Conservation (phyloP, 2,888 invertebrate genomes). For the Polydrusus tereticollis region DNA sequence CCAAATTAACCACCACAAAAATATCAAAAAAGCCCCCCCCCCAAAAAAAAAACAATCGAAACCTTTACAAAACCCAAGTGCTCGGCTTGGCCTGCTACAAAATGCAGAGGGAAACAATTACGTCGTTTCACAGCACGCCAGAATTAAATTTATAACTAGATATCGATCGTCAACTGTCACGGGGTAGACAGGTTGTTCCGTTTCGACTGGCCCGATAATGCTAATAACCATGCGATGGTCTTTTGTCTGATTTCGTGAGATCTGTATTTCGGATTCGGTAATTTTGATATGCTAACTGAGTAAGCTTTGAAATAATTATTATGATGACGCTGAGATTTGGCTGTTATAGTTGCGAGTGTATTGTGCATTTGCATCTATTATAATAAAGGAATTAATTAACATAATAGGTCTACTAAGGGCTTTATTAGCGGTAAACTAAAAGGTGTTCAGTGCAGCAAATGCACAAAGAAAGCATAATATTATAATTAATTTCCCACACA, state of each 20-base stretch:
- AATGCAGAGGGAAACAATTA: conserved; percentile 42
- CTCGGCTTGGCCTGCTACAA: conserved; percentile 4
- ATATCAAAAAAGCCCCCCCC: no score
- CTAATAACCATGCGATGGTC: conserved; percentile 49
- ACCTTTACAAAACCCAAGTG: conserved; percentile 17
- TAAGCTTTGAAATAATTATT: not conserved
- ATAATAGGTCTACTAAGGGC: not conserved
- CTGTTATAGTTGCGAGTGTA: not conserved
- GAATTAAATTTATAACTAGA: conserved; percentile 46
- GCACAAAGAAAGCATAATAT: no score
- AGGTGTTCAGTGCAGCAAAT: no score
- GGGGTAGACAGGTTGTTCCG: conserved; percentile 44
- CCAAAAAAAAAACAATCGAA: conserved; percentile 1
- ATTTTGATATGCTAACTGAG: conserved; percentile 6
- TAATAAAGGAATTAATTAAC: not conserved
- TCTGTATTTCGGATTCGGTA: conserved; percentile 37
- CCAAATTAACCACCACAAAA: no score
- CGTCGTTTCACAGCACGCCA: conserved; percentile 44
- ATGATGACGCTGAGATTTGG: not conserved
- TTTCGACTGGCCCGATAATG: conserved; percentile 46
- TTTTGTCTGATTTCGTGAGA: conserved; percentile 40
- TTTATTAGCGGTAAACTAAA: no score
- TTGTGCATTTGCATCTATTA: not conserved
- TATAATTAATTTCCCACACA: no score
- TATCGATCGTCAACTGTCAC: conserved; percentile 47